These are phyloP conservation scores for Manduca sexta DNA, from an alignment of 1,140 invertebrate species.

Conservation along the genomic window DNA sequence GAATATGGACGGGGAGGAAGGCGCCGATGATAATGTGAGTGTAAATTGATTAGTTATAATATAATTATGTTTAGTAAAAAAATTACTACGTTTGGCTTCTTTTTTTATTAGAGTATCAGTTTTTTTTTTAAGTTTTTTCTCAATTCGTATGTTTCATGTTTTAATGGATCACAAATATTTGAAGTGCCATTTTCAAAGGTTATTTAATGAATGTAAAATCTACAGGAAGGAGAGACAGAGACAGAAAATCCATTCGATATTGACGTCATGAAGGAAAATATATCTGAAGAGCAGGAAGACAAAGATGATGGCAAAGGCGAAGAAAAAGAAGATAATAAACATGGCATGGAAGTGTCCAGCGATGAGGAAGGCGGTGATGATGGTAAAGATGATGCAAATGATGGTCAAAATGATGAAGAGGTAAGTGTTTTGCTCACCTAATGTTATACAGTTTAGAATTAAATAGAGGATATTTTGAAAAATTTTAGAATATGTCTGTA, in stretches of 20 bases:
- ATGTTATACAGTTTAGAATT: too few relatives aligned
- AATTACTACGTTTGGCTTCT: too few relatives aligned
- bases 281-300: constrained; percentile 56
- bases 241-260: constrained; percentile 90
- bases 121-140: too few relatives aligned
- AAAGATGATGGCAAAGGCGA: constrained; percentile 43
- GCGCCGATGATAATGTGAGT: constrained; percentile 69
- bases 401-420: constrained; percentile 32
- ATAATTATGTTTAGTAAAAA: too few relatives aligned
- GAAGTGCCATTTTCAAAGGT: too few relatives aligned
- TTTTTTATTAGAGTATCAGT: too few relatives aligned
- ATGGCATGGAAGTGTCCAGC: constrained; percentile 65
- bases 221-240: constrained; percentile 74
- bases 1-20: constrained; percentile 85
- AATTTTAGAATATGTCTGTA: background rate
- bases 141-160: background rate
- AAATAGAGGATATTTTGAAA: too few relatives aligned
- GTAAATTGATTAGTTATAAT: background rate
- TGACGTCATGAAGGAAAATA: constrained; percentile 80
- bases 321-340: constrained; percentile 61
- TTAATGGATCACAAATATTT: background rate
- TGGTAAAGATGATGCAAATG: constrained; percentile 28
- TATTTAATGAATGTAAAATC: too few relatives aligned
- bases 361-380: constrained; percentile 64
- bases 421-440: too few relatives aligned